These are phyloP conservation scores for Philaethria dido DNA, from an alignment of 2,888 invertebrate genomes.

Conservation along the genomic window DNA sequence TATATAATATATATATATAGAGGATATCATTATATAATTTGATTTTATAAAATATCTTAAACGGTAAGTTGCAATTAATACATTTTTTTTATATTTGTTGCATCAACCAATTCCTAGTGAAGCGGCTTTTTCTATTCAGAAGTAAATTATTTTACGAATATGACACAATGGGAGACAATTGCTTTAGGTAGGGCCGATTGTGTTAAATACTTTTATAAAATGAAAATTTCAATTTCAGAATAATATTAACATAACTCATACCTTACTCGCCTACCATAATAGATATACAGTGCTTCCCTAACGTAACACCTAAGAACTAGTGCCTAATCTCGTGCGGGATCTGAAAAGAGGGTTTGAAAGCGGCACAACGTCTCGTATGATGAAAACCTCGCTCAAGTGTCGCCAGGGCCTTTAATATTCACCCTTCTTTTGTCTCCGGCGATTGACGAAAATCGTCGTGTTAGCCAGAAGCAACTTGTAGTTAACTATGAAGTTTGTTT, in stretches of 20 bases:
- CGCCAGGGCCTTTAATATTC: conserved; percentile 75
- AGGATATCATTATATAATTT: no score
- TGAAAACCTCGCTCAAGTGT: conserved; percentile 78
- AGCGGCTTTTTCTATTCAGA: no score
- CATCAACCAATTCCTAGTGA: no score
- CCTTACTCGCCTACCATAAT: not conserved
- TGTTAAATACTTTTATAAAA: not conserved
- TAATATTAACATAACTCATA: not conserved
- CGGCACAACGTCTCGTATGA: conserved; percentile 72
- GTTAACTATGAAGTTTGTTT: conserved; percentile 58
- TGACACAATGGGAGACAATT: no score
- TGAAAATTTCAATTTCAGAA: not conserved
- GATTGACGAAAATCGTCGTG: conserved; percentile 80
- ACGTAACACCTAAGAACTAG: conserved; percentile 69
- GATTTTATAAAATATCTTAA: no score
- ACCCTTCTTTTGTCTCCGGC: conserved; percentile 73
- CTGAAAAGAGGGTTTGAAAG: conserved; percentile 79
- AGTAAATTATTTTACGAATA: no score
- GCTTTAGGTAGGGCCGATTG: no score
- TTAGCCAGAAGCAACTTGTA: conserved; percentile 48
- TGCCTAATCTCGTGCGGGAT: conserved; percentile 81
- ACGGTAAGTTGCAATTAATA: no score
- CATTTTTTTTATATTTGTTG: no score
- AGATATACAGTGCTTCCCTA: conserved; percentile 52
- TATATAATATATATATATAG: no score